Base-by-base conservation (phyloP, 2,888 invertebrate species). In the Lasioglossum oenotherae region DNA sequence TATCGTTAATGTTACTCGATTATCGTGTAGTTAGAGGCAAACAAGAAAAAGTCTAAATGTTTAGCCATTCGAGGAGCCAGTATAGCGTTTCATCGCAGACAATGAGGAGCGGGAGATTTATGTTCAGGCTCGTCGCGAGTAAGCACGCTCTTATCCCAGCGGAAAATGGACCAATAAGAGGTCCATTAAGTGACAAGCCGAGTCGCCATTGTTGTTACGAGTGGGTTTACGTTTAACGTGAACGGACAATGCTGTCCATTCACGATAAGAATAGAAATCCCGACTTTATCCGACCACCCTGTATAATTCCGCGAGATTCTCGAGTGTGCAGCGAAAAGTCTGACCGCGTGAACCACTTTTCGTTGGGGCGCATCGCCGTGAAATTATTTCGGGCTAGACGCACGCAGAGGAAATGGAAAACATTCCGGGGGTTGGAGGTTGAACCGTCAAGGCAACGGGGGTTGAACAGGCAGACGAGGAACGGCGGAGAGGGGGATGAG, bases 341-440 rank as follows among this genome's bases (percentile, higher is more conserved):
- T 67, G 76, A 46, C 41, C 81, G 74, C 72, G 41, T 69, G 75
- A 72, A 84, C 84, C 81, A 85, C 85, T 81, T 57, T 85, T 69
- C 79, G 74, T 8, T 64, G 64, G 38, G 23, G 12, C 75, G 85
- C 84, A 67, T 90, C 82, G 80, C 80, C 88, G 88, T 89, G 88
- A 92, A 91, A 92, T 92, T 89, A 88, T 92, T 89, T 85, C 80
- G 87, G 87, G 87, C 78, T 80, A 78, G 76, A 74, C 74, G 71
- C 74, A 74, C 73, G n/a, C 73, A 16, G 53, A 67, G 38, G n/a
- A 38, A 71, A 41, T 71, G 38, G 69, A 35, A 53, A 64, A 64
- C 64, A 53, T 8, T 19, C 41, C 31, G 16, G 53, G 19, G 44
- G 67, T 60, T 38, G 44, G 53, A 67, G 31, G 67, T 60, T 38